Conservation (phyloP, 2,888 invertebrate genomes). For the Ormyrus pomaceus region DNA sequence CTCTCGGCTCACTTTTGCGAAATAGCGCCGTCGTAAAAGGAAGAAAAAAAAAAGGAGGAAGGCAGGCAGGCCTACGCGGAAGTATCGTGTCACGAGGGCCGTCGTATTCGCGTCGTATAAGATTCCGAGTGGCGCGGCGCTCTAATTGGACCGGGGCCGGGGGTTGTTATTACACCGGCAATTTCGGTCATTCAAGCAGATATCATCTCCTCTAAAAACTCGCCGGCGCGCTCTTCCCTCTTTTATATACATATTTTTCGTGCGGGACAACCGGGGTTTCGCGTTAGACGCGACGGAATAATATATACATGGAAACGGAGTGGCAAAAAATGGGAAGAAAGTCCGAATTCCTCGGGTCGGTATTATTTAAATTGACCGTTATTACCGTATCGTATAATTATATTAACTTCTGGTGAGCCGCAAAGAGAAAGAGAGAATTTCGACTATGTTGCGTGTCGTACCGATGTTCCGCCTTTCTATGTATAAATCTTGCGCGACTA, state of each 20-base stretch:
- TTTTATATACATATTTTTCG: conserved; percentile 21
- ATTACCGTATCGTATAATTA: conserved; percentile 65
- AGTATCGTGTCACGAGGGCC: conserved; percentile 58
- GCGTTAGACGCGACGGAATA: neutral
- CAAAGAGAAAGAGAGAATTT: conserved; percentile 31
- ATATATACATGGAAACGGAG: neutral
- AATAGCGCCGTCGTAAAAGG: too few relatives aligned
- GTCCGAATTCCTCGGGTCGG: conserved; percentile 23
- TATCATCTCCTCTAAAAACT: conserved; percentile 49
- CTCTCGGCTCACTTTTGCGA: too few relatives aligned
- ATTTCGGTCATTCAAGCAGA: conserved; percentile 61
- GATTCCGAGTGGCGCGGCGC: conserved; percentile 49
- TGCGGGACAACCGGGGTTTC: neutral
- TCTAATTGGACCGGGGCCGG: conserved; percentile 62
- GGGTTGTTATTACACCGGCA: conserved; percentile 60
- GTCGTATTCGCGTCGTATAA: conserved; percentile 47
- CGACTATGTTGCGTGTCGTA: conserved; percentile 42
- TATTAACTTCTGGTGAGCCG: conserved; percentile 60
- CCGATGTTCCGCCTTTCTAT: conserved; percentile 27
- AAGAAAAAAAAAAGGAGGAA: neutral
- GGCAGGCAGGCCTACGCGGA: conserved; percentile 49
- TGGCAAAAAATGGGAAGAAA: neutral
- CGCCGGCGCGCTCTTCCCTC: neutral
- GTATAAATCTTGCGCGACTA: conserved; percentile 20
- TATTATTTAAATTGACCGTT: conserved; percentile 64